These are phyloP conservation scores for Melieria omissa DNA, from an alignment of 2,888 invertebrate species.

Conservation along the genomic window DNA sequence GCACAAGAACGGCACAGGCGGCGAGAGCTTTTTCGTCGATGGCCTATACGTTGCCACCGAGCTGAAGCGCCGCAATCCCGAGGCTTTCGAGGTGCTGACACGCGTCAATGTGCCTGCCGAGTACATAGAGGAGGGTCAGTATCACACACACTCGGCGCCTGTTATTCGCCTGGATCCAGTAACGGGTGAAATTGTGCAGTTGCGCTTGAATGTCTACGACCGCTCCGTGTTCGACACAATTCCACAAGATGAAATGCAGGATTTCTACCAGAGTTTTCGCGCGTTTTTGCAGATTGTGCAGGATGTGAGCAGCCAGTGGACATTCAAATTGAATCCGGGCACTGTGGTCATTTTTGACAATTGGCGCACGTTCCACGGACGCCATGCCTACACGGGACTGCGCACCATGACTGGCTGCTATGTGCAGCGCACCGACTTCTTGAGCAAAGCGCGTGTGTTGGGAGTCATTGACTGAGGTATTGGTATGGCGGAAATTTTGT, in stretches of 20 bases:
- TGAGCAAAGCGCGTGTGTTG: slow-evolving; percentile 71
- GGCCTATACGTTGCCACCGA: slow-evolving; percentile 76
- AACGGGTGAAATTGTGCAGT: slow-evolving; percentile 71
- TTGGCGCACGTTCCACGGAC: slow-evolving; percentile 81
- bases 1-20: slow-evolving; percentile 73
- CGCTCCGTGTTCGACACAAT: slow-evolving; percentile 73
- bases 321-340: slow-evolving; percentile 75
- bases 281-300: slow-evolving; percentile 70
- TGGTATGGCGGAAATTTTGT: background rate
- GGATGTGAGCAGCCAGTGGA: slow-evolving; percentile 69
- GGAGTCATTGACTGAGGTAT: slow-evolving; percentile 64
- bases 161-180: slow-evolving; percentile 71
- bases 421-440: slow-evolving; percentile 76
- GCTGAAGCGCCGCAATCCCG: slow-evolving; percentile 69
- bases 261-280: slow-evolving; percentile 74
- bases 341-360: slow-evolving; percentile 80
- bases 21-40: slow-evolving; percentile 80
- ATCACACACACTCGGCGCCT: slow-evolving; percentile 71
- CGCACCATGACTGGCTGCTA: slow-evolving; percentile 79
- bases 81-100: slow-evolving; percentile 72
- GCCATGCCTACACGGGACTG: slow-evolving; percentile 75
- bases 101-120: slow-evolving; percentile 72
- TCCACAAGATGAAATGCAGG: slow-evolving; percentile 68
- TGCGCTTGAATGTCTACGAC: slow-evolving; percentile 81
- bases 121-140: slow-evolving; percentile 73